Evolutionary conservation across 2,888 invertebrate species (phyloP).

Genomic region (Sarcophaga rosellei): DNA sequence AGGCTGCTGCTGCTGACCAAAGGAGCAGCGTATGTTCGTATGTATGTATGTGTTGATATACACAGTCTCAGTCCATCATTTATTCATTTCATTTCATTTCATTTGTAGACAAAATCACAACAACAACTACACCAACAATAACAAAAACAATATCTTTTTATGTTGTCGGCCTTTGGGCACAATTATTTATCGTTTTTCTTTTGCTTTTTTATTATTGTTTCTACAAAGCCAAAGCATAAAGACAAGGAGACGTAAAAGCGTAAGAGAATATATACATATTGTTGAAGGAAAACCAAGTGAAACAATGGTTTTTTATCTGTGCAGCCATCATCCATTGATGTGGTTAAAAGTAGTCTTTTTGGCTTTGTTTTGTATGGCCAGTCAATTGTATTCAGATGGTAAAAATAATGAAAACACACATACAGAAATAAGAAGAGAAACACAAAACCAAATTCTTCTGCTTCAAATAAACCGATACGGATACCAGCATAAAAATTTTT

Average conservation of each 20-base stretch:
- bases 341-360: slow-evolving; percentile 50
- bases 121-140: slow-evolving; percentile 11
- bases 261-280: neutral
- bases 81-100: neutral
- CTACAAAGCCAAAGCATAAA: neutral
- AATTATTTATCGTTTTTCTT: slow-evolving; percentile 78
- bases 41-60: no score
- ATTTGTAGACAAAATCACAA: neutral
- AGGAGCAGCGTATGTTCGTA: neutral
- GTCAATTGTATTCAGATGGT: neutral
- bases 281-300: slow-evolving; percentile 31
- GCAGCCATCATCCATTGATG: slow-evolving; percentile 46
- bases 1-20: neutral
- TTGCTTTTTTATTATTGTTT: neutral
- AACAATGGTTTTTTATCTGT: slow-evolving; percentile 61
- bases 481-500: no score
- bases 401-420: neutral
- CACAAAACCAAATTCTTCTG: neutral
- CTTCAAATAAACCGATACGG: no score
- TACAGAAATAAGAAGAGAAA: neutral
- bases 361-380: slow-evolving; percentile 8
- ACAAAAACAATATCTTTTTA: slow-evolving; percentile 40
- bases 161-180: slow-evolving; percentile 77
- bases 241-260: neutral
- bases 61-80: neutral